Conservation (phyloP, 2,888 invertebrate species). For the Limnephilus lunatus region DNA sequence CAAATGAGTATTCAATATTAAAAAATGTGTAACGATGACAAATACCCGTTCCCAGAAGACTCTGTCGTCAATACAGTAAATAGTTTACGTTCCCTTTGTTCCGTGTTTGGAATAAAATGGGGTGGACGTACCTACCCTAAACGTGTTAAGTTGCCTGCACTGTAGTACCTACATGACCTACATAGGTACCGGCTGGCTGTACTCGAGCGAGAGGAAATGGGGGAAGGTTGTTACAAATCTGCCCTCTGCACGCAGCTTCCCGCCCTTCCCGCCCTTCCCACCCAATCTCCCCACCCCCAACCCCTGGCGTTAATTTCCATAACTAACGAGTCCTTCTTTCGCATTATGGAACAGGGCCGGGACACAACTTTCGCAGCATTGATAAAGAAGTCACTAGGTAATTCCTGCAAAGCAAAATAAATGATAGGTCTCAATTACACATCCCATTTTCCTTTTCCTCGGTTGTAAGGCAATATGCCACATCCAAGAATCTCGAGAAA, state of each 20-base stretch:
- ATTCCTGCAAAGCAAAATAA: background rate
- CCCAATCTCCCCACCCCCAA: background rate
- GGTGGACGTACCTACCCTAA: background rate
- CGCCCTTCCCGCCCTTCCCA: background rate
- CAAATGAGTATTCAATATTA: too few relatives aligned
- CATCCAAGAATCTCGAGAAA: too few relatives aligned
- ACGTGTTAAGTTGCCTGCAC: background rate
- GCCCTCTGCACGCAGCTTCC: constrained; percentile 29
- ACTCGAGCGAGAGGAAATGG: constrained; percentile 3
- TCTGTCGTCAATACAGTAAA: background rate
- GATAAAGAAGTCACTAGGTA: background rate
- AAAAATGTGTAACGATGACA: too few relatives aligned
- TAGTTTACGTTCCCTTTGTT: background rate
- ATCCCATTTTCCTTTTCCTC: too few relatives aligned
- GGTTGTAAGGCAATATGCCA: too few relatives aligned
- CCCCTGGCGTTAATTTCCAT: constrained; percentile 61
- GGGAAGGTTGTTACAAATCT: constrained; percentile 41
- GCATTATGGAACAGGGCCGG: constrained; percentile 5
- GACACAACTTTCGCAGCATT: background rate
- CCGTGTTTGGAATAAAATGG: background rate
- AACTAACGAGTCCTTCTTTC: constrained; percentile 59
- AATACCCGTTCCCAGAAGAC: too few relatives aligned
- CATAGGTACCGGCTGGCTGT: background rate
- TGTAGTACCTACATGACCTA: background rate
- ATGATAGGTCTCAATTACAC: too few relatives aligned